Percentiles rank a stretch among this genome's conserved stretches.
phyloP scores from a whole-genome alignment of 2,888 invertebrate genomes.

The Catocala fraxini region DNA sequence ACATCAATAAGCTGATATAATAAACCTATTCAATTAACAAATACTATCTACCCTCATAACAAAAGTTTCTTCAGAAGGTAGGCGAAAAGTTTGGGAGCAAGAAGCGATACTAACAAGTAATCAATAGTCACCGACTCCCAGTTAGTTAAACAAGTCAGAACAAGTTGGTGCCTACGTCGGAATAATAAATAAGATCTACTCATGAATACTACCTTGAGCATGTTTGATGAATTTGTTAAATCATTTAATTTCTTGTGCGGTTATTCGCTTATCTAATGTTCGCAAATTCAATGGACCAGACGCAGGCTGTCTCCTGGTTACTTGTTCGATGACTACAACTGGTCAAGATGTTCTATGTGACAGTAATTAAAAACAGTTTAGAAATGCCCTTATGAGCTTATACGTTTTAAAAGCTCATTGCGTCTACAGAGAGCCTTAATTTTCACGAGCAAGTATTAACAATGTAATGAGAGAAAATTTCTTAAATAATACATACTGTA shows the following conservation, averaged over 20 bases:
- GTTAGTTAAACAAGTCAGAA: conserved; percentile 19
- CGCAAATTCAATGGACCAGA: too few species aligned
- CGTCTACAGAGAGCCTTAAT: too few species aligned
- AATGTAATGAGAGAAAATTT: too few species aligned
- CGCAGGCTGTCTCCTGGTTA: too few species aligned
- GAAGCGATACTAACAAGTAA: conserved; percentile 7
- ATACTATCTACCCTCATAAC: not conserved
- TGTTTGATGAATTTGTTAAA: not conserved
- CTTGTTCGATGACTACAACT: too few species aligned
- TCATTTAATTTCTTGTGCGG: too few species aligned
- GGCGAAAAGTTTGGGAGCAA: not conserved
- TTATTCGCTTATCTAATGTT: not conserved
- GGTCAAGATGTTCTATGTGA: too few species aligned
- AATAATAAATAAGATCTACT: conserved; percentile 14
- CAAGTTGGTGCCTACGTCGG: conserved; percentile 16
- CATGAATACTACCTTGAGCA: not conserved
- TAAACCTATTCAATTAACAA: not conserved
- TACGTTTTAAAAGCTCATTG: too few species aligned
- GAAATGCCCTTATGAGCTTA: too few species aligned
- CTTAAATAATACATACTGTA: too few species aligned
- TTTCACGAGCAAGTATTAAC: too few species aligned
- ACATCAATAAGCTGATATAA: not conserved
- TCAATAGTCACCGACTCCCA: conserved; percentile 18
- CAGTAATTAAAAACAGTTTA: too few species aligned
- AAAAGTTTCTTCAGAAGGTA: not conserved